Percentiles rank a stretch among this genome's conserved stretches.
Conservation (phyloP, 2,113 vertebrate species). For the Neodon shergylaensis region DNA sequence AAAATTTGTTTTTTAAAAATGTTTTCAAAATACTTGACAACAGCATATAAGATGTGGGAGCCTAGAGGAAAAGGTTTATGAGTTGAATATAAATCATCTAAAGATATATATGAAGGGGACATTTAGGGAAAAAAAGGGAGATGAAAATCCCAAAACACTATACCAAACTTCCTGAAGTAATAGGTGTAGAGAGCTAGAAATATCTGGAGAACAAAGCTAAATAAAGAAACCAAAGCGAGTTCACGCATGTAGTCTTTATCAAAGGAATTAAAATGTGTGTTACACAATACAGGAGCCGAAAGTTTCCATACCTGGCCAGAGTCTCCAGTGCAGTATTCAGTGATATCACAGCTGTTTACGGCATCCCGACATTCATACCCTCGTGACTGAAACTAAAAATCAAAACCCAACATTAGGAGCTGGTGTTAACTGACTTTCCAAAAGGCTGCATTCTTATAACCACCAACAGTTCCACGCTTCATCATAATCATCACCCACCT, state of each 20-base stretch:
- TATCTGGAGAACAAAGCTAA: slow-evolving; percentile 41
- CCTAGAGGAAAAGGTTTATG: neutral
- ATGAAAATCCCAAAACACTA: neutral
- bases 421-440: neutral
- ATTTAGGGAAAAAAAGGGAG: slow-evolving; percentile 19
- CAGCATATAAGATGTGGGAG: neutral
- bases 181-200: neutral
- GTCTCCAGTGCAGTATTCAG: slow-evolving; percentile 96
- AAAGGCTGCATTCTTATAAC: neutral
- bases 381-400: slow-evolving; percentile 93
- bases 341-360: slow-evolving; percentile 97
- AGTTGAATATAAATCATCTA: neutral
- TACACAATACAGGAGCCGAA: neutral
- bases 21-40: slow-evolving; percentile 40
- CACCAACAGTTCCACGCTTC: neutral
- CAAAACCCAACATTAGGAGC: slow-evolving; percentile 59
- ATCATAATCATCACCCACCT: neutral
- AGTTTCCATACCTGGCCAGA: slow-evolving; percentile 93
- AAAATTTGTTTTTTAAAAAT: neutral
- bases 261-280: neutral
- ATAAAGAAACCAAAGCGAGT: slow-evolving; percentile 6
- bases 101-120: neutral
- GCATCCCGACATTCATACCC: slow-evolving; percentile 95
- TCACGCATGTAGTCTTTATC: neutral
- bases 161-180: neutral